Percentiles rank a stretch among this genome's conserved stretches.
phyloP scores from a whole-genome alignment of 1,140 invertebrate species.

The Papilio glaucus region DNA sequence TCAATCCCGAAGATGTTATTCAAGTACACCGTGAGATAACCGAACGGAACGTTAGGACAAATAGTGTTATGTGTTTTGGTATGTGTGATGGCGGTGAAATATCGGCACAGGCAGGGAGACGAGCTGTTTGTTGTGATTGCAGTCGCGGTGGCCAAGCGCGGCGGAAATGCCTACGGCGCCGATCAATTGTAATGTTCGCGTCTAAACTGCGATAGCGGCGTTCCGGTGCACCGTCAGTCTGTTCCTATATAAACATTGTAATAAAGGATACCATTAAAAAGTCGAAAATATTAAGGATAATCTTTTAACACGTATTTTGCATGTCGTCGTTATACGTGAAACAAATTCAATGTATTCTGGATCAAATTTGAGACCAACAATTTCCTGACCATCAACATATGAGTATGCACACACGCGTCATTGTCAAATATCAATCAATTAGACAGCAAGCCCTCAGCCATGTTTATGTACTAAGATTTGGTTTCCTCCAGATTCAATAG shows the following conservation, averaged over 20 bases:
- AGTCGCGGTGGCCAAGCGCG: not conserved
- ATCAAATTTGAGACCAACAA: no score
- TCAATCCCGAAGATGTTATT: not conserved
- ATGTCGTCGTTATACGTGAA: not conserved
- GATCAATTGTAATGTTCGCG: conserved; percentile 30
- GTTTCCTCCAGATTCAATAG: no score
- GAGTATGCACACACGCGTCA: no score
- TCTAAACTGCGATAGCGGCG: not conserved
- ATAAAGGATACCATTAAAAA: conserved; percentile 2
- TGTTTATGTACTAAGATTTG: no score
- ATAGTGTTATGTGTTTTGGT: conserved; percentile 5
- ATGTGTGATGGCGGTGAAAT: not conserved
- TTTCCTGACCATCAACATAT: no score
- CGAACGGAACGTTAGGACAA: not conserved
- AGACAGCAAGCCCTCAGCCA: no score
- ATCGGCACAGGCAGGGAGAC: not conserved
- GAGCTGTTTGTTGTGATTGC: conserved; percentile 9
- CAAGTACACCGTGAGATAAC: not conserved
- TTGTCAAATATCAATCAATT: no score
- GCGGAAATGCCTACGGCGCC: not conserved
- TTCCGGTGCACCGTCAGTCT: not conserved
- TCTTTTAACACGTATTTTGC: not conserved
- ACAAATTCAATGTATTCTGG: not conserved
- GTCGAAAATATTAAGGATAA: not conserved
- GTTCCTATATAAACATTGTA: conserved; percentile 10